Evolutionary conservation across 2,888 invertebrate species (phyloP), one percentile per base, ranked within the genome.

Genomic region (Chymomyza procnemis): DNA sequence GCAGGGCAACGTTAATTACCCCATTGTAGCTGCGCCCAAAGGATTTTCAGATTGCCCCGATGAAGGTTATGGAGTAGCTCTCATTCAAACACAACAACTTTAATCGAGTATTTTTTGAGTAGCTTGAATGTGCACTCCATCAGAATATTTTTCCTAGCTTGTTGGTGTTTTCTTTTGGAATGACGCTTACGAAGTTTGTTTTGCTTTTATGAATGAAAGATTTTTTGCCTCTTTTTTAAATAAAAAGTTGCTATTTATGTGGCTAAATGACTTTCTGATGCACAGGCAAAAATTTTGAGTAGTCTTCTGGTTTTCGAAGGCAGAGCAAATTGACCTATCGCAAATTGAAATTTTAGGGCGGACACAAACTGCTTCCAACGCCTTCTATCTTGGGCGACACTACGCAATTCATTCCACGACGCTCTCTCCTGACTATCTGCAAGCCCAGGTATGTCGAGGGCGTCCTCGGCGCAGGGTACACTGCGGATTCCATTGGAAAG

Each of bases 201-300:
- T 26, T 4, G 26, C 26, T 26, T 26, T 26, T 26, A 26, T 26
- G 26, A 26, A 8, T 6, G 26, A 4, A 26, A 26, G 50, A 50
- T 14, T 26, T 26, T 46, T 48, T 19, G 8, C 52, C 50, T 52
- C 8, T 26, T 26, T 9, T n/a, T 52, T 52, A 61, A 26, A 4
- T 6, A 41, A 61, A 61, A 61, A 61, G 19, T n/a, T 61, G 61
- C 61, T 54, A 61, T 61, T 61, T 61, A 61, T 61, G 54, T 61
- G 54, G 54, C 54, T 41, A 61, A 61, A 61, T 61, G 48, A 61
- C 61, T 61, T 61, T 61, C 52, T 61, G 61, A 61, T 26, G 26
- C 6, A 26, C 26, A 26, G 26, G 6, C 8, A 26, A 26, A 26
- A 4, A 26, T 26, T 26, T 26, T 26, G 6, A 8, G 26, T 4